Base-by-base conservation (phyloP, 2,888 invertebrate genomes). In the Mesorhabditis spiculigera region DNA sequence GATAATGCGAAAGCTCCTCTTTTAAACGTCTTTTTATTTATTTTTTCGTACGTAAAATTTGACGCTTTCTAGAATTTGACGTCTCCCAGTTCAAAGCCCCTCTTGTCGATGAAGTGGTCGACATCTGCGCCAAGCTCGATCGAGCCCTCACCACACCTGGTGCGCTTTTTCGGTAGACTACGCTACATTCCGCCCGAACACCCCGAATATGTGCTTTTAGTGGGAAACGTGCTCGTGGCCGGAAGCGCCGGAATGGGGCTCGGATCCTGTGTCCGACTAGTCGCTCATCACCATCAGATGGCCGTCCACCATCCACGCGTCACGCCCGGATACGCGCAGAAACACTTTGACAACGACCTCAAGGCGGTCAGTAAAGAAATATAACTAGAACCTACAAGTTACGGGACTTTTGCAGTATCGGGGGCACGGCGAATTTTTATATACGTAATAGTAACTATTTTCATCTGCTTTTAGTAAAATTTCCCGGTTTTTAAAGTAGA, bases 181-280 rank as follows among this genome's bases (percentile, higher is more conserved):
- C 28, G 28, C 3, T 28, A 28, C 28, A 28, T 28, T 28, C 28
- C 28, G 28, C 28, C 28, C 28, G 1, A 1, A 28, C 28, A 28
- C 28, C 28, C 3, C 28, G 28, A 28, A 3, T 28, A 28, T 28
- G 28, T 28, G 28, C 28, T 28, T 67, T 72, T 76, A 42, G 80
- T 90, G 10, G 91, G 91, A 0, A 90, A 91, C 45, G 85, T 91
- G n/a, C 88, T 80, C 16, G 87, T 92, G 75, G 90, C 92, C 76
- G 93, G 93, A 0, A 89, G 91, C 6, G 90, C 92, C 45, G 95
- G 94, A 63, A 90, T 90, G 66, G 93, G 95, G 0, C 89, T 94
- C 58, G 90, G 92, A 81, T 91, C 92, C 10, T 91, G 93, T 0
- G 90, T 93, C 0, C 90, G 90, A 77, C 88, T 93, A 28, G 90